A percentile compares a stretch with the other conserved stretches of the same genome.
phyloP scores from a whole-genome alignment of 1,140 invertebrate species.

The Doryteuthis pealeii region DNA sequence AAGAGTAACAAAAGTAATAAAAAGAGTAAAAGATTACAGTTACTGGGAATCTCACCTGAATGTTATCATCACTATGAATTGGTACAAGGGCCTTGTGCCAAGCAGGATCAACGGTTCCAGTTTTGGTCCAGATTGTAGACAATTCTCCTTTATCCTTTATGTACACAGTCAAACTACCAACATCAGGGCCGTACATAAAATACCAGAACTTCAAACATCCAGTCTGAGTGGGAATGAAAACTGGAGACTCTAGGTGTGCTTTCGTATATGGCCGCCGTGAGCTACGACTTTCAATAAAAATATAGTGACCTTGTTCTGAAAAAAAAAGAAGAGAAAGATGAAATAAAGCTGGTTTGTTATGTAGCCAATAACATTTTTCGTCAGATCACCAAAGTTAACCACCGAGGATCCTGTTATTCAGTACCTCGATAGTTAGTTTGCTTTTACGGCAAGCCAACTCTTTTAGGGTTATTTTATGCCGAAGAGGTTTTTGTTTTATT shows the following conservation, averaged over 20 bases:
- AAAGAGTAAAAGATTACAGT: no score
- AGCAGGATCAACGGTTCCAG: not conserved
- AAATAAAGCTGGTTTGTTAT: no score
- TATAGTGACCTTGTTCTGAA: slow-evolving; percentile 69
- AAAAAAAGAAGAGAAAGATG: not conserved
- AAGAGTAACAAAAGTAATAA: no score
- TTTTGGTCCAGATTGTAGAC: slow-evolving; percentile 6
- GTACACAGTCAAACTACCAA: slow-evolving; percentile 27
- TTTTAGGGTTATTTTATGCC: no score
- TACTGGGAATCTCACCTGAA: not conserved
- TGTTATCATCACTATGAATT: not conserved
- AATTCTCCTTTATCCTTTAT: slow-evolving; percentile 5
- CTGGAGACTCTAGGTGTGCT: slow-evolving; percentile 66
- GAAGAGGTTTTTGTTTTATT: no score
- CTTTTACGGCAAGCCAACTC: no score
- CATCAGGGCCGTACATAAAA: slow-evolving; percentile 72
- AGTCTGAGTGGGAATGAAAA: slow-evolving; percentile 28
- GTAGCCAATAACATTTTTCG: no score
- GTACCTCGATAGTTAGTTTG: no score
- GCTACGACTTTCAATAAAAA: slow-evolving; percentile 74
- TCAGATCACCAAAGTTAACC: no score
- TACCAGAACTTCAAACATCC: slow-evolving; percentile 66
- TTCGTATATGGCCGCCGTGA: slow-evolving; percentile 70
- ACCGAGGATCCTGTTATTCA: no score
- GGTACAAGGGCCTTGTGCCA: slow-evolving; percentile 13